Evolutionary conservation across 2,797 vertebrate genomes (phyloP).

Genomic region (Crenichthys baileyi): DNA sequence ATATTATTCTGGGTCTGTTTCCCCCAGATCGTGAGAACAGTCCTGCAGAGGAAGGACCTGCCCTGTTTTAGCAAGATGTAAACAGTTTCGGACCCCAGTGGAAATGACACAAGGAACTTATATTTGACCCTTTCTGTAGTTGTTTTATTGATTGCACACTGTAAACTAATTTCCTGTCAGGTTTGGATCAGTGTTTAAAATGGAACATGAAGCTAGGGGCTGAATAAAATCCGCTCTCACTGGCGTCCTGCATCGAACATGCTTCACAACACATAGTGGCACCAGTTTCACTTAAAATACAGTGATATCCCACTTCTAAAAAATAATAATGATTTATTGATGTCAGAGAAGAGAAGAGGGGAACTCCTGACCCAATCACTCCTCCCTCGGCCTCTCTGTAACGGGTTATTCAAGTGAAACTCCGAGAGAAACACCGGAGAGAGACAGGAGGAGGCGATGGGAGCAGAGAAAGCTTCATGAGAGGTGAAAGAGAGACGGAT

Average conservation of each 20-base stretch:
- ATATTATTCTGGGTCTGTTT: no score
- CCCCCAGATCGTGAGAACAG: no score
- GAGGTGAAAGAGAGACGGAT: neutral
- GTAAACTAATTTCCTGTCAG: neutral
- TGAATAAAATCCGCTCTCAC: neutral
- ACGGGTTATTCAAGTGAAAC: neutral
- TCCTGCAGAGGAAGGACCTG: no score
- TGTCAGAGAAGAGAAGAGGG: neutral
- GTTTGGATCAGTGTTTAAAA: neutral
- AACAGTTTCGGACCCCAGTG: neutral
- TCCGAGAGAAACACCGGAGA: neutral
- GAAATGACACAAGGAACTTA: neutral
- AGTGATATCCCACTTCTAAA: slow-evolving; percentile 19
- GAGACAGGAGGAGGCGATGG: neutral
- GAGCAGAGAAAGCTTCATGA: neutral
- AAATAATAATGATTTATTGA: slow-evolving; percentile 27
- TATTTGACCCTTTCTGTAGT: neutral
- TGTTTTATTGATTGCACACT: neutral
- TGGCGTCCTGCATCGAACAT: neutral
- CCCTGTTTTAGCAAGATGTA: no score
- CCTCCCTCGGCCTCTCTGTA: neutral
- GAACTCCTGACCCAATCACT: slow-evolving; percentile 6
- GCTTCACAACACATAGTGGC: neutral
- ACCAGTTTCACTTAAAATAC: slow-evolving; percentile 18
- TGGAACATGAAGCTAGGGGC: neutral